Evolutionary conservation across 2,797 vertebrate genomes (phyloP).

Genomic region (Sciaenops ocellatus): DNA sequence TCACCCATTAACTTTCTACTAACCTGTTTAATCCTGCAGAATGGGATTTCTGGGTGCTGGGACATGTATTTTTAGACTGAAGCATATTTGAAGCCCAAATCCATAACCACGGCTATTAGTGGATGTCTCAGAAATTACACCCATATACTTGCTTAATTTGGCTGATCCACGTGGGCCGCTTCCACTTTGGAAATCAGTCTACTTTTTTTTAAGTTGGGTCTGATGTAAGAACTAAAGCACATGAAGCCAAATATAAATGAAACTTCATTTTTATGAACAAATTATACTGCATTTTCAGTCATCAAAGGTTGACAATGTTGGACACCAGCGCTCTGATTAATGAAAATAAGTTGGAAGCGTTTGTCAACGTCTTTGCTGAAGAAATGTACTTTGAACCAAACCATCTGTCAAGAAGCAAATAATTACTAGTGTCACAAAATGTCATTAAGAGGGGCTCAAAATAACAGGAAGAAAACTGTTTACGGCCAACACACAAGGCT

Average conservation of each 20-base stretch:
- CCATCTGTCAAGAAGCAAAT: neutral
- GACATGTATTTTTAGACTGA: slow-evolving; percentile 45
- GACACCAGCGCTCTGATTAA: neutral
- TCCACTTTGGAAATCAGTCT: neutral
- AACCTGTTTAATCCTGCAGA: slow-evolving; percentile 30
- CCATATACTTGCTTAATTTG: slow-evolving; percentile 28
- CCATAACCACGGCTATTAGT: slow-evolving; percentile 11
- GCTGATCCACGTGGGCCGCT: neutral
- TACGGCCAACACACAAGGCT: neutral
- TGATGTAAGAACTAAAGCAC: neutral
- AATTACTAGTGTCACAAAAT: slow-evolving; percentile 5
- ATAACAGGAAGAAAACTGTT: neutral
- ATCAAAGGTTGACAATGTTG: neutral
- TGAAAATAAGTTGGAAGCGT: neutral
- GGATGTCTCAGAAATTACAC: slow-evolving; percentile 27
- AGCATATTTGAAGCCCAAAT: slow-evolving; percentile 27
- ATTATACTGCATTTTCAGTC: no score
- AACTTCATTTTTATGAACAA: neutral
- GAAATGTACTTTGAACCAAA: neutral
- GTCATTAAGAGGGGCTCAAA: neutral
- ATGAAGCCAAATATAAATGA: neutral
- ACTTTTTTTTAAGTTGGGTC: neutral
- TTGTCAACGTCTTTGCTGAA: neutral
- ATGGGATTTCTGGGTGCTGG: slow-evolving; percentile 43
- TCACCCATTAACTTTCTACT: slow-evolving; percentile 51